Percentiles rank a stretch among this genome's conserved stretches.
phyloP scores from a whole-genome alignment of 2,113 vertebrate genomes.

The Cardinalis cardinalis region DNA sequence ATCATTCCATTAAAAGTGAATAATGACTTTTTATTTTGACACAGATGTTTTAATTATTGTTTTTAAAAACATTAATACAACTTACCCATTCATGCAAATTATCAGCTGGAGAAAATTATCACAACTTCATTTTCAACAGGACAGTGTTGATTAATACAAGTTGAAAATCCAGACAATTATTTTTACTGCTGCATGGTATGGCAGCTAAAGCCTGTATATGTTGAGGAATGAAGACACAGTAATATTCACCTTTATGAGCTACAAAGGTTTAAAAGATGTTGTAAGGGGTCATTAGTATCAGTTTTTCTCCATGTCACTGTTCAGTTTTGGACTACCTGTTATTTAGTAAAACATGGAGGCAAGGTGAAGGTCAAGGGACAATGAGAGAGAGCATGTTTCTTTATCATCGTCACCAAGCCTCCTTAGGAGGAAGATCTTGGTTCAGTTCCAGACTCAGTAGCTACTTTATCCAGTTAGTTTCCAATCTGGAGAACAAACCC shows the following conservation, averaged over 20 bases:
- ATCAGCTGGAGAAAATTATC: background rate
- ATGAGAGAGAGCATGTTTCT: accelerated
- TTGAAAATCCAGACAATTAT: background rate
- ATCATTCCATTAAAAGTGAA: background rate
- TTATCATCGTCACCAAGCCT: background rate
- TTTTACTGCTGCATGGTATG: background rate
- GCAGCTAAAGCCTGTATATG: background rate
- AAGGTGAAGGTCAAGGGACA: background rate
- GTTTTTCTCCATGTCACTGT: background rate
- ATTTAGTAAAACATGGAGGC: background rate
- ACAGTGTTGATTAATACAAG: background rate
- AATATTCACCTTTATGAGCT: background rate
- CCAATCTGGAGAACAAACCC: background rate
- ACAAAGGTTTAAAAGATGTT: background rate
- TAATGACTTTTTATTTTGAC: background rate
- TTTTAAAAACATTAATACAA: background rate
- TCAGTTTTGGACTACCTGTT: background rate
- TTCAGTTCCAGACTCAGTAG: background rate
- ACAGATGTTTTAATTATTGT: background rate
- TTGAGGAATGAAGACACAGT: background rate
- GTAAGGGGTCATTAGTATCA: background rate
- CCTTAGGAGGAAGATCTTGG: background rate
- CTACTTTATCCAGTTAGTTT: background rate
- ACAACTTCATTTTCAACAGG: background rate
- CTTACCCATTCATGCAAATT: background rate